Evolutionary conservation across 1,140 invertebrate species (phyloP).

Genomic region (Trichonephila clavata): DNA sequence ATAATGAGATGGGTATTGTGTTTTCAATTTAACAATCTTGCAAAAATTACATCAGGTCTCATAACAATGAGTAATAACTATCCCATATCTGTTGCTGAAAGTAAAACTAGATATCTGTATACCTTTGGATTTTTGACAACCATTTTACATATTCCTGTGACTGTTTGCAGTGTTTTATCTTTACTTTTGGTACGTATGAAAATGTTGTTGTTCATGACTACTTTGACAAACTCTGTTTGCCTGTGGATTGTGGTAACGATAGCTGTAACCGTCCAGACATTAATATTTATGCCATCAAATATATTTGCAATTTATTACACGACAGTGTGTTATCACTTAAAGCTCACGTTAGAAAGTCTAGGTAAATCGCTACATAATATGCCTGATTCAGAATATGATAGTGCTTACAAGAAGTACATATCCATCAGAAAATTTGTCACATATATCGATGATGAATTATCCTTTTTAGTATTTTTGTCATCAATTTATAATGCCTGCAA

Average conservation of each 20-base stretch:
- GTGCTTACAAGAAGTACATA: not conserved
- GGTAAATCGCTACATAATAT: too few species aligned
- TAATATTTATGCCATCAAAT: not conserved
- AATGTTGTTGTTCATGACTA: not conserved
- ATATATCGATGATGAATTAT: not conserved
- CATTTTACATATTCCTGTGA: not conserved
- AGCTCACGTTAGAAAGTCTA: not conserved
- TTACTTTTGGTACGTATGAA: not conserved
- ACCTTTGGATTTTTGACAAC: not conserved
- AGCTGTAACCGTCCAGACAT: too few species aligned
- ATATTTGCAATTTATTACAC: not conserved
- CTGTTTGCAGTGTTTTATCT: not conserved
- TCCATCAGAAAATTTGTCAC: not conserved
- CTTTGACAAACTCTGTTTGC: not conserved
- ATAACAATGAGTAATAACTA: not conserved
- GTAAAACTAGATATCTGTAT: not conserved
- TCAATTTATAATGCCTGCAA: not conserved
- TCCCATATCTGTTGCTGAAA: not conserved
- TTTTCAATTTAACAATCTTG: not conserved
- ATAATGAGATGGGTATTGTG: conserved; percentile 15
- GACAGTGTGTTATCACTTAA: not conserved
- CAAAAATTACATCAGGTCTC: not conserved
- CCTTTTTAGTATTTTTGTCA: not conserved
- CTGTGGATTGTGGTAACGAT: too few species aligned
- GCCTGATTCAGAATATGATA: not conserved